Conservation (phyloP, 1,140 invertebrate genomes). For the Telenomus remus region DNA sequence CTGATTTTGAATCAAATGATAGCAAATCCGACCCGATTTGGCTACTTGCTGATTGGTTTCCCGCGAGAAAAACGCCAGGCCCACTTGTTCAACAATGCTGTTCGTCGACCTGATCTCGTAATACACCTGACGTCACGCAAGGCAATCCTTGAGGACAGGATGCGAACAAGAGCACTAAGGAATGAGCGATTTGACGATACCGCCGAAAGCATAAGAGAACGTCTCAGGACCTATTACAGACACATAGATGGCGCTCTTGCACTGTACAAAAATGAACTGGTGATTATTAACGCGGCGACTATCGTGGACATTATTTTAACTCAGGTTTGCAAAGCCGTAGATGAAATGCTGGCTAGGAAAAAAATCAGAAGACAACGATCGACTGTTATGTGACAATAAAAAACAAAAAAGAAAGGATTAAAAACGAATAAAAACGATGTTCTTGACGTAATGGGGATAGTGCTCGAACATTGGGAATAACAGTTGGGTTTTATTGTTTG, state of each 20-base stretch:
- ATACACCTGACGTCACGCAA: slow-evolving; percentile 48
- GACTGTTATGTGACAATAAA: not conserved
- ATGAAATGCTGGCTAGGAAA: slow-evolving; percentile 2
- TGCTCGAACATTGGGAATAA: too few species aligned
- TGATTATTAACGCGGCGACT: slow-evolving; percentile 46
- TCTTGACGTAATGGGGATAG: too few species aligned
- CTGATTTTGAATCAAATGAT: slow-evolving; percentile 58
- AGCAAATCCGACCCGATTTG: slow-evolving; percentile 27
- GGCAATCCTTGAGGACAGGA: slow-evolving; percentile 46
- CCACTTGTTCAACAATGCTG: slow-evolving; percentile 45
- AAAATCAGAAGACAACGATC: too few species aligned
- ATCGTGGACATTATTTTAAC: slow-evolving; percentile 43
- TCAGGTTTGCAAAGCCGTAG: slow-evolving; percentile 31
- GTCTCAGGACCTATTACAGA: slow-evolving; percentile 51
- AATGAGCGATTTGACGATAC: slow-evolving; percentile 55
- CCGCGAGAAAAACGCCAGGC: slow-evolving; percentile 58
- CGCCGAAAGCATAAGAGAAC: slow-evolving; percentile 21
- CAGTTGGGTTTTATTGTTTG: too few species aligned
- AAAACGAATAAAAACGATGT: not conserved
- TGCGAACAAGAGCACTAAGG: slow-evolving; percentile 13
- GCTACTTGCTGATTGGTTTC: slow-evolving; percentile 62
- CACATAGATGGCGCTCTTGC: slow-evolving; percentile 27
- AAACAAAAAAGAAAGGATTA: not conserved
- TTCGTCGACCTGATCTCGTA: slow-evolving; percentile 48
- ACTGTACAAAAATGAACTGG: slow-evolving; percentile 43